Evolutionary conservation across 2,888 invertebrate genomes (phyloP), one percentile per base, ranked within the genome.

Genomic region (Plebejus anna): DNA sequence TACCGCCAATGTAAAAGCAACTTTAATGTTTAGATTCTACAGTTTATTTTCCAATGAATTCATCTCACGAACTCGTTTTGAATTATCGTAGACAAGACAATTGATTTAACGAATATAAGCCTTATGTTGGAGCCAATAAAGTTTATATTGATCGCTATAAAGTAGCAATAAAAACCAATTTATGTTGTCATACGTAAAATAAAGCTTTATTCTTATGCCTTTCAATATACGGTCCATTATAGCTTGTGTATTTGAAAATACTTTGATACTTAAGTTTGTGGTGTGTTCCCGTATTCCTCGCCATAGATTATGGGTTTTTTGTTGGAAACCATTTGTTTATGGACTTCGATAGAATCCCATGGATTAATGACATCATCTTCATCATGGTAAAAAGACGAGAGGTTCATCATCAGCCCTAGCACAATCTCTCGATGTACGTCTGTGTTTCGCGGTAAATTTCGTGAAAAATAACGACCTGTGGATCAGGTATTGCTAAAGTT

Each of bases 221-320:
- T 72, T 1, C 5, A 11, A 0, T 9, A 47, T 55, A 73, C 2
- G 16, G 36, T 55, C 28, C 0, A 55, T 13, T 13, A 5, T 73
- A 3, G 28, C 6, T 32, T 16, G 28, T 13, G 47, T 51, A 36
- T 28, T 7, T 51, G 4, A 28, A 51, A 13, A 11, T 55, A 22
- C 3, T 9, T 1, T 22, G 3, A 72, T 1, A 11, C 13, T 22
- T 13, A 72, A 13, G 32, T 73, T 73, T 51, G 55, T 51, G 4
- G 16, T 51, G 47, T 22, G 22, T 28, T 51, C 51, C 73, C 55
- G 55, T 72, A 72, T 22, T 22, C 72, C 72, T 22, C 28, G 36
- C 72, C 28, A 72, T 72, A 72, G 72, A 72, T 72, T 72, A 72
- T 72, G 47, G 72, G 42, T 47, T 72, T 71, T 71, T 72, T 73